Conservation (phyloP, 1,140 invertebrate species). For the Phthorimaea operculella region DNA sequence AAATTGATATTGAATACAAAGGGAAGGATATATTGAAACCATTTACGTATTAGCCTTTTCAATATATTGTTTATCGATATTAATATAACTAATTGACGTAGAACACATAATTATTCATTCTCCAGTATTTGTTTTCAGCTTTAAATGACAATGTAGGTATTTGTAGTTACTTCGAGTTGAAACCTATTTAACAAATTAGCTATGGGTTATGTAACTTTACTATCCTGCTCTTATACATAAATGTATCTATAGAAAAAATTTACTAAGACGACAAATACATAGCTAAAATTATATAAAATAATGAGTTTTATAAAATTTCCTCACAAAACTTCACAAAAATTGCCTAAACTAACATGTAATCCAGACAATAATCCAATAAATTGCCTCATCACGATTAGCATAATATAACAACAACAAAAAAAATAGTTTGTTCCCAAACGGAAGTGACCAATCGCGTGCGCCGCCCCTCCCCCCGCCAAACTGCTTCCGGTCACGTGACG, state of each 20-base stretch:
- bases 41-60: conserved; percentile 17
- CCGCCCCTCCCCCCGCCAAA: conserved; percentile 49
- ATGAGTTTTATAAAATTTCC: too few relatives aligned
- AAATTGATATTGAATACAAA: conserved; percentile 14
- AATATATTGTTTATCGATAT: conserved; percentile 15
- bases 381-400: conserved; percentile 60
- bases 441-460: conserved; percentile 65
- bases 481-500: conserved; percentile 63
- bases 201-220: too few relatives aligned
- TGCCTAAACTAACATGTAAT: conserved; percentile 28
- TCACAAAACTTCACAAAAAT: conserved; percentile 7
- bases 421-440: conserved; percentile 53
- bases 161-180: too few relatives aligned
- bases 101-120: conserved; percentile 13
- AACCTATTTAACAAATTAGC: too few relatives aligned
- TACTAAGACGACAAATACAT: too few relatives aligned
- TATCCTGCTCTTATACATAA: too few relatives aligned
- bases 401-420: conserved; percentile 36
- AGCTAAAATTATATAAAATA: too few relatives aligned
- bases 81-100: conserved; percentile 35
- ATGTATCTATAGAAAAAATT: too few relatives aligned
- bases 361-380: conserved; percentile 50
- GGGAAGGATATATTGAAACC: conserved; percentile 14
- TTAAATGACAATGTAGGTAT: neutral
- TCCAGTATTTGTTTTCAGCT: conserved; percentile 14